Evolutionary conservation across 2,797 vertebrate species (phyloP), one percentile per base, ranked within the genome.

Genomic region (Sebastes dallii): DNA sequence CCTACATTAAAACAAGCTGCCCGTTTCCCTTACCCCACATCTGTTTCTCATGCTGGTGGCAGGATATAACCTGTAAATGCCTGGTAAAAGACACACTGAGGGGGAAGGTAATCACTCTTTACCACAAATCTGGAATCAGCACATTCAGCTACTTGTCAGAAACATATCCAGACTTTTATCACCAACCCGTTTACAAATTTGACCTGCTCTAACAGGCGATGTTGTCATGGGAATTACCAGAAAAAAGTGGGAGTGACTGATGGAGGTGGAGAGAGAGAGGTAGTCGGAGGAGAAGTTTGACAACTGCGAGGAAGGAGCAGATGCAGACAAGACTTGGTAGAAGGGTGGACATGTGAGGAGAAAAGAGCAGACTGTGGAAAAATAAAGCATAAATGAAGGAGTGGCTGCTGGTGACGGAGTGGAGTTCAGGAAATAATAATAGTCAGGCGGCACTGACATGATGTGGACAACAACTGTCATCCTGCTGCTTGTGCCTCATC

Each of bases 21-120:
- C 72, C 67, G 42, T 77, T 93, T 93, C 88, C 89, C 68, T 80
- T 70, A 52, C 39, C 69, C 36, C 84, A 93, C 95, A 96, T 95
- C 93, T 95, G 95, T 83, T 94, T 95, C 90, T 92, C 83, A 94
- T 95, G 91, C 83, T 46, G 70, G 59, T 25, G 81, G 80, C 93
- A 93, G 93, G 92, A 94, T 91, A 87, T 89, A 91, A 91, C 80
- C 90, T 85, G 88, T 91, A 91, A 91, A 93, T 86, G 75, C 34
- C 74, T 82, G 80, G 58, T 82, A 86, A 91, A 74, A 83, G 75
- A 88, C 76, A 77, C 67, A 29, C 34, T 11, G 32, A 75, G 55
- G 65, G 60, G 74, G 67, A 72, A 76, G 79, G 55, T 84, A 86
- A 86, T 86, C 77, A 65, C 71, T 76, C 52, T 32, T 50, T 46